Evolutionary conservation across 2,113 vertebrate genomes (phyloP).

Genomic region (Vulpes lagopus): DNA sequence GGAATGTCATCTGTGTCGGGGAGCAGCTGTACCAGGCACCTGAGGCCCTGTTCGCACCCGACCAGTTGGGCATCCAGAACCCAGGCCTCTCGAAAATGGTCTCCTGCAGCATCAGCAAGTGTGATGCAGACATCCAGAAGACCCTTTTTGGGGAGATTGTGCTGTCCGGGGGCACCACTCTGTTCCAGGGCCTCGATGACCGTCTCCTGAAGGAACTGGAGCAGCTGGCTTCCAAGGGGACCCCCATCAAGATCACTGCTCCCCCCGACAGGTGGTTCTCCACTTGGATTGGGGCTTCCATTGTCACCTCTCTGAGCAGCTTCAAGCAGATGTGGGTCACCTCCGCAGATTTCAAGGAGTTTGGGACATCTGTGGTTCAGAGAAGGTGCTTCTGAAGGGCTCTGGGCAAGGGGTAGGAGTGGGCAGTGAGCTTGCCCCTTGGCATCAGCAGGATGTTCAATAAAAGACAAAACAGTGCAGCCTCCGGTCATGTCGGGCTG

Average conservation of each 20-base stretch:
- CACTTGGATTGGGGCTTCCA: slow-evolving; percentile 81
- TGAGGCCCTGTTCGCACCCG: slow-evolving; percentile 74
- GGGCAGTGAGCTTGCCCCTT: rapidly evolving
- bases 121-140: neutral
- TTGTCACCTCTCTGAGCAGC: slow-evolving; percentile 81
- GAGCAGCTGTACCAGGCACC: slow-evolving; percentile 79
- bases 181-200: slow-evolving; percentile 78
- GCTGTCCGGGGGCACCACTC: slow-evolving; percentile 51
- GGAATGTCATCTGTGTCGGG: slow-evolving; percentile 52
- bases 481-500: rapidly evolving
- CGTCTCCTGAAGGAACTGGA: slow-evolving; percentile 80
- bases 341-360: slow-evolving; percentile 66
- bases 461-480: neutral
- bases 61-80: slow-evolving; percentile 47
- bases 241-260: slow-evolving; percentile 74
- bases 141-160: slow-evolving; percentile 64
- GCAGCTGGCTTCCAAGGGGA: slow-evolving; percentile 61
- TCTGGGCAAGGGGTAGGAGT: rapidly evolving
- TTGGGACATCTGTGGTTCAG: slow-evolving; percentile 78
- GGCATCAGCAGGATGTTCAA: neutral
- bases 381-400: slow-evolving; percentile 79
- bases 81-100: slow-evolving; percentile 71
- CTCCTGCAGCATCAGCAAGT: slow-evolving; percentile 53
- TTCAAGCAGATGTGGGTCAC: slow-evolving; percentile 87
- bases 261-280: slow-evolving; percentile 78